Conservation (phyloP, 2,888 invertebrate species). For the Venustoraphidia nigricollis region DNA sequence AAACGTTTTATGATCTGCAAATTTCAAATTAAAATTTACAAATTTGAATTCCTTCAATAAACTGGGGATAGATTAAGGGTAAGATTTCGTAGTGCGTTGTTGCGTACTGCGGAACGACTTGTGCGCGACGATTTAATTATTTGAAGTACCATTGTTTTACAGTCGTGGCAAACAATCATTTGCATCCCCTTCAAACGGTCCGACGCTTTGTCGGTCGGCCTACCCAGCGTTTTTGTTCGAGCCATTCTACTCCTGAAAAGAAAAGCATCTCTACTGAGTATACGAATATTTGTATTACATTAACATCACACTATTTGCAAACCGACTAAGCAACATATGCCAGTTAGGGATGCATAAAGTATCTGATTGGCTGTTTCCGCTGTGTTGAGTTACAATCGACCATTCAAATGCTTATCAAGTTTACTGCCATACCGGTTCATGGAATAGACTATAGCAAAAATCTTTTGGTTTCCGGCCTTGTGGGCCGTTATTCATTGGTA, state of each 20-base stretch:
- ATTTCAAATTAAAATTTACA: too few species aligned
- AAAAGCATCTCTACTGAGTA: neutral
- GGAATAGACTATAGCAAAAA: too few species aligned
- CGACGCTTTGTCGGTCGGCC: slow-evolving; percentile 27
- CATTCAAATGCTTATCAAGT: too few species aligned
- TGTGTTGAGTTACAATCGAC: too few species aligned
- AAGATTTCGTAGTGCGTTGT: slow-evolving; percentile 65
- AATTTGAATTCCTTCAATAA: slow-evolving; percentile 30
- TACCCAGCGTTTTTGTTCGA: slow-evolving; percentile 39
- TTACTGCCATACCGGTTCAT: too few species aligned
- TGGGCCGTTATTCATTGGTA: too few species aligned
- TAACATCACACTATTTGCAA: slow-evolving; percentile 8
- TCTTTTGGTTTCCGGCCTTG: too few species aligned
- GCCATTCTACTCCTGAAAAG: slow-evolving; percentile 41
- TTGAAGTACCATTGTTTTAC: slow-evolving; percentile 85
- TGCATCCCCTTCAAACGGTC: slow-evolving; percentile 59
- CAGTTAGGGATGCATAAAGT: slow-evolving; percentile 2
- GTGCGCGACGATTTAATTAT: slow-evolving; percentile 81
- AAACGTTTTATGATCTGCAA: too few species aligned
- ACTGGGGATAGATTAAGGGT: slow-evolving; percentile 74
- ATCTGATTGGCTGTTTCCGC: slow-evolving; percentile 2
- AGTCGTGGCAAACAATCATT: slow-evolving; percentile 87
- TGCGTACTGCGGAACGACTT: slow-evolving; percentile 66
- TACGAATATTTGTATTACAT: neutral
- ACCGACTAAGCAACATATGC: neutral